A percentile compares a stretch with the other conserved stretches of the same genome.
Evolutionary conservation across 1,140 invertebrate genomes (phyloP).

Genomic region (Mercenaria mercenaria): DNA sequence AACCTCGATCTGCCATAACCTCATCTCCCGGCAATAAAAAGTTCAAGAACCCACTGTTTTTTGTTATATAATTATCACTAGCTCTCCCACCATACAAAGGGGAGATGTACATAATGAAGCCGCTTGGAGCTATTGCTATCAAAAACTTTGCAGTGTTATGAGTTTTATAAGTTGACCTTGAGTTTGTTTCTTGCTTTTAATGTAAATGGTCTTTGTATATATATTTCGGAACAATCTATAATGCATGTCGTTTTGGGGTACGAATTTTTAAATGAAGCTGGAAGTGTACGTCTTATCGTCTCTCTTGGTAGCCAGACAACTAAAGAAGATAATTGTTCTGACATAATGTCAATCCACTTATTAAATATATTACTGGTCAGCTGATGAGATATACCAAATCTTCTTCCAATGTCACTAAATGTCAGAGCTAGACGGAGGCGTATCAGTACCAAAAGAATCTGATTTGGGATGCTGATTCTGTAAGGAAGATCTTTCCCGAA

Average conservation of each 20-base stretch:
- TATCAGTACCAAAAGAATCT: constrained; percentile 29
- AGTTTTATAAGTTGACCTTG: constrained; percentile 69
- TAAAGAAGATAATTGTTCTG: constrained; percentile 3
- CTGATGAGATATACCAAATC: constrained; percentile 38
- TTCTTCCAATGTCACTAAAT: constrained; percentile 40
- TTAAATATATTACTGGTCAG: constrained; percentile 26
- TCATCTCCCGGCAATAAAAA: constrained; percentile 42
- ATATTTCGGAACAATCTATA: constrained; percentile 64
- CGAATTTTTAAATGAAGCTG: constrained; percentile 38
- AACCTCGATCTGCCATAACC: constrained; percentile 49
- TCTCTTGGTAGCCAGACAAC: constrained; percentile 62
- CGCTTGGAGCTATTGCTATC: constrained; percentile 79
- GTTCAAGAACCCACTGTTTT: constrained; percentile 68
- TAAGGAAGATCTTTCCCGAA: constrained; percentile 18
- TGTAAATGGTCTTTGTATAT: constrained; percentile 67
- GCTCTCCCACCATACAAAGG: constrained; percentile 77
- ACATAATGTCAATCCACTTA: constrained; percentile 45
- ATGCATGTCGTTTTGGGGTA: constrained; percentile 64
- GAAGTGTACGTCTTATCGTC: constrained; percentile 35
- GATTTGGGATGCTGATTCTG: constrained; percentile 1
- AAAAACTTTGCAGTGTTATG: constrained; percentile 78
- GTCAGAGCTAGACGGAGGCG: constrained; percentile 28
- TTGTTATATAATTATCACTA: constrained; percentile 77
- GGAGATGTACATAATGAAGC: constrained; percentile 79
- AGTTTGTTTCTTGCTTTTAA: constrained; percentile 46